phyloP scores from a whole-genome alignment of 2,797 vertebrate species.

The Sebastes elongatus region DNA sequence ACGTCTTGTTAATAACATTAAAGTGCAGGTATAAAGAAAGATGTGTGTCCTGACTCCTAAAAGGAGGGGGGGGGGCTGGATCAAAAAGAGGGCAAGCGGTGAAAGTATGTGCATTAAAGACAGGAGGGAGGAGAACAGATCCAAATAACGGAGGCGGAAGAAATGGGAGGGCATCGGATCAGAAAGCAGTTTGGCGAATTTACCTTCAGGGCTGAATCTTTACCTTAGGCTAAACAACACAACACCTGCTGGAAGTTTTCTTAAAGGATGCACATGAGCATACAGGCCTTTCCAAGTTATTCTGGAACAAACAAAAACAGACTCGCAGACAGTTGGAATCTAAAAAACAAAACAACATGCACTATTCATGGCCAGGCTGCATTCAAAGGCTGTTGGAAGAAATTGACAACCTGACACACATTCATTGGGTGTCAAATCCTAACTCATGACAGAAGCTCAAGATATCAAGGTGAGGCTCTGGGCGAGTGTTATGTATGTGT shows the following conservation, averaged over 20 bases:
- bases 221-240: conserved; percentile 78
- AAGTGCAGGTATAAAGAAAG: conserved; percentile 56
- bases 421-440: conserved; percentile 84
- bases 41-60: conserved; percentile 46
- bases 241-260: conserved; percentile 77
- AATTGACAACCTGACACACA: conserved; percentile 83
- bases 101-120: conserved; percentile 54
- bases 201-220: conserved; percentile 70
- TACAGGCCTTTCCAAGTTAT: conserved; percentile 71
- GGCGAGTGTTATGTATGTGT: conserved; percentile 63
- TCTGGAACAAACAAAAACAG: conserved; percentile 78
- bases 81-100: conserved; percentile 57
- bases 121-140: conserved; percentile 26
- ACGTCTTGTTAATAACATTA: conserved; percentile 72
- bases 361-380: conserved; percentile 83
- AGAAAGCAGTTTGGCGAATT: conserved; percentile 58
- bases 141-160: conserved; percentile 28
- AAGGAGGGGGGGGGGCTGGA: conserved; percentile 13
- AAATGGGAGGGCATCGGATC: conserved; percentile 61
- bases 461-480: conserved; percentile 84
- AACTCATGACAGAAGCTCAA: conserved; percentile 83
- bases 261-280: conserved; percentile 75
- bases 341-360: conserved; percentile 83
- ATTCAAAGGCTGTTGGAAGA: conserved; percentile 75
- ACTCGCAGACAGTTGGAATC: conserved; percentile 79